Evolutionary conservation across 2,113 vertebrate species (phyloP), one percentile per base, ranked within the genome.

Genomic region (Hippocampus abdominalis): DNA sequence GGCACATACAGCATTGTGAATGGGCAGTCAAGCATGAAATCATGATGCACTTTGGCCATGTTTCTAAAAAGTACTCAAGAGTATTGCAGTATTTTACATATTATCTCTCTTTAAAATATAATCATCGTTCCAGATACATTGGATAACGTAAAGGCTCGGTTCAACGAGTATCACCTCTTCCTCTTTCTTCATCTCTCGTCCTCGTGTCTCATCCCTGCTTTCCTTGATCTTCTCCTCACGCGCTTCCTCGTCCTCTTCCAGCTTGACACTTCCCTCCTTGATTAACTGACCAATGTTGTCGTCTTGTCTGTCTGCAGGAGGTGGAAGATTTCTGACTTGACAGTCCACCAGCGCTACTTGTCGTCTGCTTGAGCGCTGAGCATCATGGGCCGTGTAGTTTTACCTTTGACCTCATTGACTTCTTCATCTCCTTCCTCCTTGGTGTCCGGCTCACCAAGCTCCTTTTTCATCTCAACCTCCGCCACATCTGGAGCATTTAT

Each of bases 401-500:
- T 62, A 42, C 21, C 27, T 32, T 18, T 64, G 44, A 25, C 39
- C 16, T n/a, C 8, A 69, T 65, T 1, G 67, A 54, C 8, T 25
- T 36, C 63, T 60, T 73, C 74, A 36, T 51, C 51, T 15, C 13
- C 32, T 18, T 60, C 72, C 64, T 78, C 78, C 70, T 72, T 77
- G 46, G 54, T 63, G 0, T 89, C 87, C 67, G 18, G 8, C 64
- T 70, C 74, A 62, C 2, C 20, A 2, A 15, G 73, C 72, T 88
- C 85, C 11, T 62, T 76, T 72, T 91, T 90, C 81, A 89, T 82
- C 72, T 87, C 80, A 48, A 76, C 81, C 75, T 83, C 70, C 64
- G 78, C 57, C 21, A 57, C 81, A 23, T 90, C 89, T 0, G 91
- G 88, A 56, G 92, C 87, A 20, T 92, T 88, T 68, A 90, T 74